A percentile compares a stretch with the other conserved stretches of the same genome.
Evolutionary conservation across 2,113 vertebrate species (phyloP).

Genomic region (Phoenicopterus ruber): DNA sequence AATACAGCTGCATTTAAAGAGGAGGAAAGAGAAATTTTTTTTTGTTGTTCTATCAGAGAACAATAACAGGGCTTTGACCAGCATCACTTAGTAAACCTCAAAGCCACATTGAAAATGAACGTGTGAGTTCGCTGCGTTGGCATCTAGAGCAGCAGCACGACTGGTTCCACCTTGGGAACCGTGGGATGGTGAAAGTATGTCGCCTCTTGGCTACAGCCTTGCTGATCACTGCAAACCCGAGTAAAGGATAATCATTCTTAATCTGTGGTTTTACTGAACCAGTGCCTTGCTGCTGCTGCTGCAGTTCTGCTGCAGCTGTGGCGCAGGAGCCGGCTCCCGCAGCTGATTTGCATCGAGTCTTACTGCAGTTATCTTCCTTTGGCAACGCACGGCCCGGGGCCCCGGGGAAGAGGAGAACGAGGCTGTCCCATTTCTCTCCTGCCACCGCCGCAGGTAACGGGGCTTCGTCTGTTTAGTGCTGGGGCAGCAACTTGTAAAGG

Average conservation of each 20-base stretch:
- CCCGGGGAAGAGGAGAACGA: not conserved
- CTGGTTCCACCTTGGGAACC: not conserved
- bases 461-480: not conserved
- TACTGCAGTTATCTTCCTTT: not conserved
- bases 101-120: not conserved
- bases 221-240: not conserved
- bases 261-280: constrained; percentile 27
- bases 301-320: constrained; percentile 31
- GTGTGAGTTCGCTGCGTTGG: not conserved
- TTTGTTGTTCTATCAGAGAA: not conserved
- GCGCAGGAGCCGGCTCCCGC: not conserved
- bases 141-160: not conserved
- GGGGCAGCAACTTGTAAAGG: not conserved
- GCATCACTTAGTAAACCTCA: not conserved
- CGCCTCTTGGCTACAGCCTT: not conserved
- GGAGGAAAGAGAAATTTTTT: not conserved
- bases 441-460: not conserved
- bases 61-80: not conserved
- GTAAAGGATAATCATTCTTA: constrained; percentile 27
- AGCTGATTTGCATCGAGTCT: not conserved
- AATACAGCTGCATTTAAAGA: constrained; percentile 35
- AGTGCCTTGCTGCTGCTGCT: not conserved
- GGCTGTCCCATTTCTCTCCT: not conserved
- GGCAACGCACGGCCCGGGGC: not conserved
- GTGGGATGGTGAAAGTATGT: not conserved